Conservation (phyloP, 2,797 vertebrate genomes). For the Amniataba percoides region DNA sequence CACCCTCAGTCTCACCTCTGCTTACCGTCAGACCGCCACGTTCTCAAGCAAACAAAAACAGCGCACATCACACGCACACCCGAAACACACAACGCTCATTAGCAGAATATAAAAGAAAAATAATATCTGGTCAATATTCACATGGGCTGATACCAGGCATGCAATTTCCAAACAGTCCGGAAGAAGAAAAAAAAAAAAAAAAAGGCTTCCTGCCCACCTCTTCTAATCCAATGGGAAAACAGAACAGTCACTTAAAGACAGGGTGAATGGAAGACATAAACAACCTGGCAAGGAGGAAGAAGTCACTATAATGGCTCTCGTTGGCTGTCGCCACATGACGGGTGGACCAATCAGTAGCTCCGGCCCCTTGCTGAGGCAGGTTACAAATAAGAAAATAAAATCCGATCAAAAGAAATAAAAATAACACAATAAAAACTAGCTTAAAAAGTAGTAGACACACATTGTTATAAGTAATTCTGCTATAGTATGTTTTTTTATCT, state of each 20-base stretch:
- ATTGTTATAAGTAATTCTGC: slow-evolving; percentile 79
- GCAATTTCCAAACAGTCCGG: slow-evolving; percentile 66
- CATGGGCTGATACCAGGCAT: slow-evolving; percentile 67
- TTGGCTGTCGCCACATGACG: slow-evolving; percentile 50
- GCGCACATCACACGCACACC: slow-evolving; percentile 13
- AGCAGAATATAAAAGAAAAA: slow-evolving; percentile 63
- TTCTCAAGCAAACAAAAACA: slow-evolving; percentile 13
- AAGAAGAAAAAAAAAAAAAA: slow-evolving; percentile 15
- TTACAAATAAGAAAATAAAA: slow-evolving; percentile 64
- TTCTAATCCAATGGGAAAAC: slow-evolving; percentile 39
- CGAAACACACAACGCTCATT: slow-evolving; percentile 17
- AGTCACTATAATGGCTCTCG: slow-evolving; percentile 59
- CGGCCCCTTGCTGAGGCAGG: slow-evolving; percentile 56
- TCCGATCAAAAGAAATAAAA: slow-evolving; percentile 46
- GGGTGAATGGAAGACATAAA: slow-evolving; percentile 82
- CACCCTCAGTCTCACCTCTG: slow-evolving; percentile 19
- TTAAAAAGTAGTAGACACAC: slow-evolving; percentile 77
- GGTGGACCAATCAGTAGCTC: slow-evolving; percentile 57
- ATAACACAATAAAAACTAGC: slow-evolving; percentile 69
- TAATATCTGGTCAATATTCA: slow-evolving; percentile 53
- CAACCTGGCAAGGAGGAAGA: slow-evolving; percentile 71
- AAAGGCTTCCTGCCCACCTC: slow-evolving; percentile 37
- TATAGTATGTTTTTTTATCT: slow-evolving; percentile 68
- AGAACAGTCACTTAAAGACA: slow-evolving; percentile 53
- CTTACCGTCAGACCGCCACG: slow-evolving; percentile 15